Evolutionary conservation across 2,888 invertebrate genomes (phyloP).

Genomic region (Sceliomorpha sp.): DNA sequence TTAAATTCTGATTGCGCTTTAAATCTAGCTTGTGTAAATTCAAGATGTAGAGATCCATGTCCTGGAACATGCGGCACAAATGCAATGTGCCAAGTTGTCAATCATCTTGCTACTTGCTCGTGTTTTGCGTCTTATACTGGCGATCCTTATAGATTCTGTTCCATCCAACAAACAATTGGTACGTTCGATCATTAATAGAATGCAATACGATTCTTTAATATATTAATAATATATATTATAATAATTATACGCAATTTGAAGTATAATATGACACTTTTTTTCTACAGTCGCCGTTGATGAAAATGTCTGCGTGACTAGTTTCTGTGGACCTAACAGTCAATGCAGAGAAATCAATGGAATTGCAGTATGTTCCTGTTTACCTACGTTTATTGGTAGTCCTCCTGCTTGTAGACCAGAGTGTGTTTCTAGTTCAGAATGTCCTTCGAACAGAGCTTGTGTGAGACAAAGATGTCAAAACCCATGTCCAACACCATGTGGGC

Average conservation of each 20-base stretch:
- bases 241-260: too few species aligned
- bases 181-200: background rate
- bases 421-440: slow-evolving; percentile 90
- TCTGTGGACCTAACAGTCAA: slow-evolving; percentile 90
- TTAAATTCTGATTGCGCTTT: slow-evolving; percentile 83
- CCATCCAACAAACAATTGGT: background rate
- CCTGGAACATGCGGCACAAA: slow-evolving; percentile 82
- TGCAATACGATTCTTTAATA: background rate
- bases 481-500: slow-evolving; percentile 90
- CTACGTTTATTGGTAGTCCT: slow-evolving; percentile 88
- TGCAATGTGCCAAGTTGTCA: slow-evolving; percentile 74
- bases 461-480: slow-evolving; percentile 90
- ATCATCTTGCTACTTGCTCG: slow-evolving; percentile 77
- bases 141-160: slow-evolving; percentile 68
- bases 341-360: slow-evolving; percentile 87
- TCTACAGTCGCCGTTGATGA: slow-evolving; percentile 58
- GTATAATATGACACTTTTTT: too few species aligned
- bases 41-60: slow-evolving; percentile 83
- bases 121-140: slow-evolving; percentile 80
- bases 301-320: slow-evolving; percentile 86
- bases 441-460: slow-evolving; percentile 87
- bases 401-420: slow-evolving; percentile 90
- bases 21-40: slow-evolving; percentile 82
- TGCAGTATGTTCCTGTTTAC: slow-evolving; percentile 84
- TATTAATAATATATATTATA: too few species aligned